A percentile compares a stretch with the other conserved stretches of the same genome.
These are phyloP conservation scores for Regulus satrapa DNA, from an alignment of 2,113 vertebrate species.

Conservation along the genomic window DNA sequence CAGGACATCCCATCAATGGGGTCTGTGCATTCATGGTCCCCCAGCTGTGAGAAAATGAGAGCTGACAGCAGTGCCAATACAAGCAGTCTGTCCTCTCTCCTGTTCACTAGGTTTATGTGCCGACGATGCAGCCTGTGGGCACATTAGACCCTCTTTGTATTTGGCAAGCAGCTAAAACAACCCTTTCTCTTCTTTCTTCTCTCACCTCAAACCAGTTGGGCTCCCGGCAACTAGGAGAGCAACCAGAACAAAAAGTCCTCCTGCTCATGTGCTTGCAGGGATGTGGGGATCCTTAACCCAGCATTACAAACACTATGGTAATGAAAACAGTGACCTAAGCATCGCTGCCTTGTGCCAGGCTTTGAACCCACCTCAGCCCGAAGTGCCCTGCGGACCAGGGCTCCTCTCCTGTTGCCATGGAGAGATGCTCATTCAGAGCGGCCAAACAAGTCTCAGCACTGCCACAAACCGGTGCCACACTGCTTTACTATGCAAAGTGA, in stretches of 20 bases:
- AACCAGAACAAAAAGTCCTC: background rate
- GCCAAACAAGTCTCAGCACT: background rate
- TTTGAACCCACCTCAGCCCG: background rate
- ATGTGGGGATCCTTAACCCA: background rate
- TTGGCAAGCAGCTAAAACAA: background rate
- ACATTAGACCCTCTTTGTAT: background rate
- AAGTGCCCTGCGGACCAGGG: background rate
- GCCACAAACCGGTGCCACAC: rapidly evolving
- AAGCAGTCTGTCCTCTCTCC: background rate
- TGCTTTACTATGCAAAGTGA: background rate
- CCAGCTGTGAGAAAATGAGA: conserved; percentile 51
- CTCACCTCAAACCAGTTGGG: background rate
- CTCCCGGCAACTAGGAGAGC: background rate
- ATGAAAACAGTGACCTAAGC: background rate
- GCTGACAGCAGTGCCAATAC: conserved; percentile 48
- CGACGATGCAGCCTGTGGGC: background rate
- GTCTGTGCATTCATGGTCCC: conserved; percentile 21
- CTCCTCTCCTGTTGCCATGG: background rate
- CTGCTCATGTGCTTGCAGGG: background rate
- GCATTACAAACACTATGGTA: background rate
- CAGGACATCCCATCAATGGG: conserved; percentile 2
- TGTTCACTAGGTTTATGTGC: background rate
- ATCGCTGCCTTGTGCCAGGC: background rate
- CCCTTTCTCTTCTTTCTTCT: background rate
- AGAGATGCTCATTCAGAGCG: background rate